Conservation (phyloP, 2,113 vertebrate genomes). For the Plestiodon gilberti region DNA sequence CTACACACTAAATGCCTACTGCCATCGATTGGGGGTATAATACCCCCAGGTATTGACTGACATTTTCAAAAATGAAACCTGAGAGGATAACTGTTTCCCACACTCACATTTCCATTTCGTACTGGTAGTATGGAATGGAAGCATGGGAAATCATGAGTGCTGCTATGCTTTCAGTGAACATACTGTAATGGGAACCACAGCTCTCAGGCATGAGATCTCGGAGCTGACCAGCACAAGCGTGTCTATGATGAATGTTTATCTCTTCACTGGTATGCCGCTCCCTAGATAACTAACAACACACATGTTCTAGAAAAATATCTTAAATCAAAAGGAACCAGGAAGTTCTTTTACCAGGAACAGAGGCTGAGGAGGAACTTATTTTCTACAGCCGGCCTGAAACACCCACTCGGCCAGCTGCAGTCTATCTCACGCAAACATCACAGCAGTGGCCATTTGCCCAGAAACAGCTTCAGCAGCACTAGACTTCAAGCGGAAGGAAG, state of each 20-base stretch:
- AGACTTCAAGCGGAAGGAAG: constrained; percentile 61
- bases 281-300: constrained; percentile 7
- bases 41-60: not conserved
- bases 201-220: not conserved
- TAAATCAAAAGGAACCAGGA: constrained; percentile 20
- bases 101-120: constrained; percentile 7
- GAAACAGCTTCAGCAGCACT: constrained; percentile 37
- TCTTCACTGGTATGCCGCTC: not conserved
- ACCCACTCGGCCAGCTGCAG: constrained; percentile 65
- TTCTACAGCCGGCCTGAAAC: constrained; percentile 29
- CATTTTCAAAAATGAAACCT: not conserved
- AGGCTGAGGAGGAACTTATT: constrained; percentile 36
- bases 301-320: not conserved
- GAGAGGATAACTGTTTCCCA: not conserved
- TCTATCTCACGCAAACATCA: constrained; percentile 53
- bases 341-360: not conserved
- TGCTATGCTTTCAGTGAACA: not conserved
- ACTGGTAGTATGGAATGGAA: not conserved
- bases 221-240: not conserved
- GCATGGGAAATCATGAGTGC: not conserved
- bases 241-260: not conserved
- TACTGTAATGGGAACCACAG: not conserved
- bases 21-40: not conserved
- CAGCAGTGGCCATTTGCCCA: constrained; percentile 61
- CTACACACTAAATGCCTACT: not conserved